phyloP scores from a whole-genome alignment of 1,140 invertebrate genomes.

The Medauroidea extradentata region DNA sequence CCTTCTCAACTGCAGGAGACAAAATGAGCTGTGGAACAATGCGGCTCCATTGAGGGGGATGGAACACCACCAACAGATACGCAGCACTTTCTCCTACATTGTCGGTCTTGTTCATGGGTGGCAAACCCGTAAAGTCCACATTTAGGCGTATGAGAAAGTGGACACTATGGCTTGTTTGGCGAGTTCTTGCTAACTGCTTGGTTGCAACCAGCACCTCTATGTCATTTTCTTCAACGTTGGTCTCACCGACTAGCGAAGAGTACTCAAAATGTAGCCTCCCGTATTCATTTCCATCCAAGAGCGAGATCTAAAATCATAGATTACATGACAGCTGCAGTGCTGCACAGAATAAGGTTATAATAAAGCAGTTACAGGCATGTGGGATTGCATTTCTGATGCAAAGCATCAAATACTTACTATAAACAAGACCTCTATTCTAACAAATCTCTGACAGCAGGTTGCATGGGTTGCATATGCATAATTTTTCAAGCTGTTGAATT shows the following conservation, averaged over 20 bases:
- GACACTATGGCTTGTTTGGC: conserved; percentile 10
- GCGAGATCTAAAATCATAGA: conserved; percentile 30
- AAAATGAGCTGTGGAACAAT: conserved; percentile 33
- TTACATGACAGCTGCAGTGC: too few relatives aligned
- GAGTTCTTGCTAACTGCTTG: too few relatives aligned
- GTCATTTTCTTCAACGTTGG: conserved; percentile 30
- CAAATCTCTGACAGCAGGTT: too few relatives aligned
- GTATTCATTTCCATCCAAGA: conserved; percentile 33
- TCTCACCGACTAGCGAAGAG: conserved; percentile 26
- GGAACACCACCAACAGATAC: conserved; percentile 35
- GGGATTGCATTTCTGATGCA: too few relatives aligned
- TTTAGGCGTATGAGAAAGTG: conserved; percentile 38
- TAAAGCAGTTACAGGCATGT: too few relatives aligned
- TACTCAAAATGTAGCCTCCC: conserved; percentile 30
- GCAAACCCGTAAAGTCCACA: conserved; percentile 37
- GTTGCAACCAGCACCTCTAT: conserved; percentile 34
- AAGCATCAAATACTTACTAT: too few relatives aligned
- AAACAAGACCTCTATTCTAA: too few relatives aligned
- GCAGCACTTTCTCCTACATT: conserved; percentile 33
- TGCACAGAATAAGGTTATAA: too few relatives aligned
- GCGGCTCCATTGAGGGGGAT: conserved; percentile 30
- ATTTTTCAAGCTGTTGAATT: too few relatives aligned
- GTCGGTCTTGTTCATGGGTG: conserved; percentile 24
- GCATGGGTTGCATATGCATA: too few relatives aligned
- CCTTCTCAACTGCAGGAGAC: conserved; percentile 37